Conservation (phyloP, 23 tunicate genomes). For the Halocynthia roretzi region DNA sequence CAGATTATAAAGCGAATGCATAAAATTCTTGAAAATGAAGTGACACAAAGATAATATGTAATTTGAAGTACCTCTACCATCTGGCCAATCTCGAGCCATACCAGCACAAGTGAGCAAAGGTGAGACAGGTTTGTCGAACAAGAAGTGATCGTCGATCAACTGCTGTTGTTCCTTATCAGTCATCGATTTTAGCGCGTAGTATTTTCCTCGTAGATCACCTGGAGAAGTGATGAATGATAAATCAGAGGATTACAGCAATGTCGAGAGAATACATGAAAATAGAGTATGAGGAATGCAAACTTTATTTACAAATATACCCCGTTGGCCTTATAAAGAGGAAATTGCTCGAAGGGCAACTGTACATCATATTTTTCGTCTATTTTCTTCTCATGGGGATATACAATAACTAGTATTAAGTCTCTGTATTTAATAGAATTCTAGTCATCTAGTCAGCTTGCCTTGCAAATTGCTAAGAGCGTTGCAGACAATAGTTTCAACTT, state of each 20-base stretch:
- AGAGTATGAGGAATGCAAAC: not conserved
- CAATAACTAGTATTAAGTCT: not conserved
- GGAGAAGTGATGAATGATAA: constrained; percentile 7
- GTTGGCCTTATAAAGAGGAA: not conserved
- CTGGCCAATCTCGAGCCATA: constrained; percentile 98
- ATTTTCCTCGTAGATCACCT: constrained; percentile 73
- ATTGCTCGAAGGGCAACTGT: too few species aligned
- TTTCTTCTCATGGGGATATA: not conserved
- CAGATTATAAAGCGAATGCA: too few species aligned
- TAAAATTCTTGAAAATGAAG: too few species aligned
- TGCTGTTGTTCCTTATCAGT: constrained; percentile 53
- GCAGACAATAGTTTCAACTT: constrained; percentile 50
- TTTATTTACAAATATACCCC: not conserved
- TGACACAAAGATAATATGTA: too few species aligned
- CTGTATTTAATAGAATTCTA: not conserved
- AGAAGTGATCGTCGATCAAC: constrained; percentile 66
- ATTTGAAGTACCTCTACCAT: constrained; percentile 43
- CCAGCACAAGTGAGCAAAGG: constrained; percentile 79
- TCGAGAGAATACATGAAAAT: not conserved
- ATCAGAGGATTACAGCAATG: not conserved
- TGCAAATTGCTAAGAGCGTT: constrained; percentile 33
- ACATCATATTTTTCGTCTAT: not conserved
- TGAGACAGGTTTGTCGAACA: constrained; percentile 79
- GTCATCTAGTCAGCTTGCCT: not conserved
- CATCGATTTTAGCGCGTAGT: constrained; percentile 65